Percentiles rank a stretch among this genome's conserved stretches.
Conservation (phyloP, 92 coral and sea anemone species). For the Zoanthus sociatus region DNA sequence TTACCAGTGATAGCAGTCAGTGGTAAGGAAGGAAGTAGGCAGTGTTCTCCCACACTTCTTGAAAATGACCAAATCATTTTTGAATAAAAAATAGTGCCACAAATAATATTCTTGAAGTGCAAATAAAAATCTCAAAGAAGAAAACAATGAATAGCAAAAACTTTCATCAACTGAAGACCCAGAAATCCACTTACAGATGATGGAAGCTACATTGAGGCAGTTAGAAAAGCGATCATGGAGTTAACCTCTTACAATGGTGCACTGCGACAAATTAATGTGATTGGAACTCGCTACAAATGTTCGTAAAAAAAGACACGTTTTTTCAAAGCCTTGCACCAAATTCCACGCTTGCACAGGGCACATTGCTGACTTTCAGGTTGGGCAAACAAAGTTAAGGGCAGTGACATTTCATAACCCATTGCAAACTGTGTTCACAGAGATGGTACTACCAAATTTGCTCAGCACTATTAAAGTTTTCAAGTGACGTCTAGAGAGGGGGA, state of each 20-base stretch:
- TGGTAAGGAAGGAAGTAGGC: no score
- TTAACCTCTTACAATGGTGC: not conserved
- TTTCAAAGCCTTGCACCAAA: slow-evolving; percentile 6
- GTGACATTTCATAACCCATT: not conserved
- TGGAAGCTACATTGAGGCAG: not conserved
- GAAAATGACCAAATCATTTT: no score
- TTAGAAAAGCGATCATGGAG: not conserved
- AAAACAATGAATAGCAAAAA: not conserved
- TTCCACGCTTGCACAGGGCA: not conserved
- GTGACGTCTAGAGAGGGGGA: not conserved
- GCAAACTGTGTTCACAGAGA: slow-evolving; percentile 15
- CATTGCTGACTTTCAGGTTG: not conserved
- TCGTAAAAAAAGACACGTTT: not conserved
- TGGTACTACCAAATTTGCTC: slow-evolving; percentile 14
- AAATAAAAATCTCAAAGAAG: not conserved
- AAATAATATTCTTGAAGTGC: no score
- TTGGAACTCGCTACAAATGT: not conserved
- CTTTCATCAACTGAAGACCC: slow-evolving; percentile 1
- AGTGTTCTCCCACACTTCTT: no score
- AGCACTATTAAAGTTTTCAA: slow-evolving; percentile 12
- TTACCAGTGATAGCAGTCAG: not conserved
- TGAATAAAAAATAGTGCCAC: no score
- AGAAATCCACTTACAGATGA: slow-evolving; percentile 20
- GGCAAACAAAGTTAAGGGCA: not conserved
- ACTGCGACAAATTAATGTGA: not conserved